phyloP scores from a whole-genome alignment of 37 sponge, comb jelly and placozoan species.

The Agelas oroides region DNA sequence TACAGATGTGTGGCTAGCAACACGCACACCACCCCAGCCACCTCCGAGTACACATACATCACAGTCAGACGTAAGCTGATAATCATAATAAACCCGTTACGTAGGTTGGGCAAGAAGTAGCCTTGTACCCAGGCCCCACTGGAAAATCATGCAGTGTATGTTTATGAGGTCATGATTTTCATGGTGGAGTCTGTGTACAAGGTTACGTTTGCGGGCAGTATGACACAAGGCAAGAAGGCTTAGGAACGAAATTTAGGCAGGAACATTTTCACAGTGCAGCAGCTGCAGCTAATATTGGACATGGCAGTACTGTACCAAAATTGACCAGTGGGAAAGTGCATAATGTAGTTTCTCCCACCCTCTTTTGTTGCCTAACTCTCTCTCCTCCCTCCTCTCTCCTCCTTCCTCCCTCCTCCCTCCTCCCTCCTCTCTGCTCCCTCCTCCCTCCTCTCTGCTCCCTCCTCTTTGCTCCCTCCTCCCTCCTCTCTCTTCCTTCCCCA shows the following conservation, averaged over 20 bases:
- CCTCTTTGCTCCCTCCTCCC: neutral
- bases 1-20: constrained; percentile 32
- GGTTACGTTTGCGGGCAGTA: too few species aligned
- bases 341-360: neutral
- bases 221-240: too few species aligned
- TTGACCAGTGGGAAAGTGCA: neutral
- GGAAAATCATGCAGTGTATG: too few species aligned
- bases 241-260: too few species aligned
- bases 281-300: too few species aligned
- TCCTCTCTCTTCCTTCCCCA: neutral
- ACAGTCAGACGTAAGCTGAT: constrained; percentile 17
- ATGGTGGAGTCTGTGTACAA: too few species aligned
- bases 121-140: too few species aligned
- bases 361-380: constrained; percentile 36
- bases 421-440: neutral
- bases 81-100: too few species aligned
- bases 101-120: neutral
- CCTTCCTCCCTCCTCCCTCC: neutral
- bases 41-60: neutral
- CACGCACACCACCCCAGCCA: neutral
- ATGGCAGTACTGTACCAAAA: neutral
- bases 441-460: neutral
- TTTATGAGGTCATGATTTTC: too few species aligned
- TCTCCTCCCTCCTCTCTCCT: constrained; percentile 26
- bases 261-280: too few species aligned